These are phyloP conservation scores for Anthopleura sola DNA, from an alignment of 64 coral and sea anemone species.

Conservation along the genomic window DNA sequence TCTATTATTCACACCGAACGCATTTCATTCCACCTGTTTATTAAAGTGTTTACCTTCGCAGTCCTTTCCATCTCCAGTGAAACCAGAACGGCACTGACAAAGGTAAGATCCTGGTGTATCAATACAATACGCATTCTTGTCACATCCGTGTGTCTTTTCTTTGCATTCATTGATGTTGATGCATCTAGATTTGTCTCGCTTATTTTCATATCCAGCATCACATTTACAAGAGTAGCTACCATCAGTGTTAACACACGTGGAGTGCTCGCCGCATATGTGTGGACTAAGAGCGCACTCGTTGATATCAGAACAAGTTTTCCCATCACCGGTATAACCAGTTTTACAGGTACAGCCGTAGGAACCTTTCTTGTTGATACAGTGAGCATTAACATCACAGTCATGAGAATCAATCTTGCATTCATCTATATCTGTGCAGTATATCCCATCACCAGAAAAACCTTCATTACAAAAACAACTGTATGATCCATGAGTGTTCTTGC, in stretches of 20 bases:
- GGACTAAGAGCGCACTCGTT: constrained; percentile 22
- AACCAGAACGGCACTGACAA: constrained; percentile 33
- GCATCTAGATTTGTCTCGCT: constrained; percentile 16
- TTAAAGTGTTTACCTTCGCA: constrained; percentile 15
- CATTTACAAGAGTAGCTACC: constrained; percentile 36
- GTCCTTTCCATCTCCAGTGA: constrained; percentile 24
- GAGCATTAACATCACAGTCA: not conserved
- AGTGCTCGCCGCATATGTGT: constrained; percentile 25
- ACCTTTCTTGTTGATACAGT: not conserved
- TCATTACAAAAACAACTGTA: not conserved
- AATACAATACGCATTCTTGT: not conserved
- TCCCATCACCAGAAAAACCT: not conserved
- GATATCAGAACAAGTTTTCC: constrained; percentile 3
- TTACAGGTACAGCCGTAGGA: constrained; percentile 24
- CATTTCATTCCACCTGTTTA: no score
- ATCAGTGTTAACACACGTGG: constrained; percentile 37
- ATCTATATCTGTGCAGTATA: not conserved
- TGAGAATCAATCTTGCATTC: not conserved
- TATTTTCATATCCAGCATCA: constrained; percentile 23
- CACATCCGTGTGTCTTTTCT: constrained; percentile 17
- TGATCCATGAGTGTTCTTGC: constrained; percentile 7
- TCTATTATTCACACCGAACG: no score
- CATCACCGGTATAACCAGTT: constrained; percentile 14
- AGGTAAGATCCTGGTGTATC: constrained; percentile 28
- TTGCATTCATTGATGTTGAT: constrained; percentile 38